Conservation (phyloP, 2,113 vertebrate genomes). For the Albula glossodonta region DNA sequence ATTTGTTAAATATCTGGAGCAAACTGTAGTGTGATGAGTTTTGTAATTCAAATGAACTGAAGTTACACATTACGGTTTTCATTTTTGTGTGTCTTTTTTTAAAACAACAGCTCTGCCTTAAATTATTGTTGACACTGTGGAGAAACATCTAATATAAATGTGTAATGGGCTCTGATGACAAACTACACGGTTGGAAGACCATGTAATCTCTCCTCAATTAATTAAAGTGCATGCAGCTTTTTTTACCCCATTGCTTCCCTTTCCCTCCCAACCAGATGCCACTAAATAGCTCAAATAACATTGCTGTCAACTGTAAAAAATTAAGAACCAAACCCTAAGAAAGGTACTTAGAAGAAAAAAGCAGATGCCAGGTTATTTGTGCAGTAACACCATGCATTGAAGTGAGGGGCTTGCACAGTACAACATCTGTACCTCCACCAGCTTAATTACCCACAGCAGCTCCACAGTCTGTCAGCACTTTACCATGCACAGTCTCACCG, state of each 20-base stretch:
- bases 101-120: conserved; percentile 83
- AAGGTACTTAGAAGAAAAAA: conserved; percentile 89
- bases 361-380: conserved; percentile 87
- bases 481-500: conserved; percentile 51
- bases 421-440: conserved; percentile 82
- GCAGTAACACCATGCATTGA: conserved; percentile 72
- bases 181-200: conserved; percentile 99
- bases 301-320: conserved; percentile 97
- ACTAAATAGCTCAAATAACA: conserved; percentile 91
- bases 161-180: conserved; percentile 99
- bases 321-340: conserved; percentile 90
- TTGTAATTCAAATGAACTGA: conserved; percentile 58
- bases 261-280: conserved; percentile 86
- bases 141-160: conserved; percentile 99
- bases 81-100: conserved; percentile 86
- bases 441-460: conserved; percentile 82
- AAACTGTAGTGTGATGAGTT: conserved; percentile 64
- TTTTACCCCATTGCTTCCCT: conserved; percentile 21
- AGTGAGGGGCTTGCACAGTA: conserved; percentile 76
- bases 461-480: conserved; percentile 75
- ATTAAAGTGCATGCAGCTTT: conserved; percentile 91
- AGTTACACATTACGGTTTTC: conserved; percentile 75
- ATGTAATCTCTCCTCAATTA: conserved; percentile 99
- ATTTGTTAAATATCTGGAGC: conserved; percentile 65
- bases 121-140: conserved; percentile 99